Conservation (phyloP, 2,888 invertebrate genomes). For the Balanococcus diminutus region DNA sequence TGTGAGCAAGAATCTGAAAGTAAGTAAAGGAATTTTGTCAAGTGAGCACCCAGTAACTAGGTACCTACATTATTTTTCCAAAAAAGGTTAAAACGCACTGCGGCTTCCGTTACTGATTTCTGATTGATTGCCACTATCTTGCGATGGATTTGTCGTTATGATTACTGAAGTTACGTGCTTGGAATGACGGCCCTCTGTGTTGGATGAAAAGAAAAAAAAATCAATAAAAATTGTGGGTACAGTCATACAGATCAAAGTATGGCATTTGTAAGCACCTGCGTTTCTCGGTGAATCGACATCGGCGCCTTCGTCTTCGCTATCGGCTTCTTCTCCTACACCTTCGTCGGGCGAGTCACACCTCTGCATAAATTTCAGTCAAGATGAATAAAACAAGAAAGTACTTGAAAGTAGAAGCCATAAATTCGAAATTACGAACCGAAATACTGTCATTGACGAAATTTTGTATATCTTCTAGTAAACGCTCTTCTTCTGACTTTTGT, state of each 20-base stretch:
- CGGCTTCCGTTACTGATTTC: conserved; percentile 51
- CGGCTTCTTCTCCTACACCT: conserved; percentile 59
- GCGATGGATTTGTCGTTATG: conserved; percentile 62
- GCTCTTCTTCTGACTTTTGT: conserved; percentile 19
- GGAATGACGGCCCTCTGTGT: background rate
- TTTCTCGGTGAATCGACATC: conserved; percentile 49
- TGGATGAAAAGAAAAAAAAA: conserved; percentile 1
- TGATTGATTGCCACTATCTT: conserved; percentile 60
- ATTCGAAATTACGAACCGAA: background rate
- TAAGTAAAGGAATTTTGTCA: background rate
- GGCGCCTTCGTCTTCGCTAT: conserved; percentile 55
- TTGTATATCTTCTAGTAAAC: background rate
- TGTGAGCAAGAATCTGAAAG: conserved; percentile 53
- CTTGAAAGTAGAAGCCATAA: background rate
- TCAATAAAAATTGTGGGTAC: background rate
- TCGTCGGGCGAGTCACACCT: conserved; percentile 59
- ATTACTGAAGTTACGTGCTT: conserved; percentile 57
- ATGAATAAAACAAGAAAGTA: background rate
- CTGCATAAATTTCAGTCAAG: too few relatives aligned
- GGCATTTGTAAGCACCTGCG: background rate
- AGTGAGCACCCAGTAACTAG: too few relatives aligned
- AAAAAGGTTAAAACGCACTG: conserved; percentile 10
- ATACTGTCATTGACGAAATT: conserved; percentile 27
- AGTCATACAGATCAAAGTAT: background rate
- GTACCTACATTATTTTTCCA: background rate